phyloP scores from a whole-genome alignment of 2,888 invertebrate genomes.

The Drosophila neonasuta region DNA sequence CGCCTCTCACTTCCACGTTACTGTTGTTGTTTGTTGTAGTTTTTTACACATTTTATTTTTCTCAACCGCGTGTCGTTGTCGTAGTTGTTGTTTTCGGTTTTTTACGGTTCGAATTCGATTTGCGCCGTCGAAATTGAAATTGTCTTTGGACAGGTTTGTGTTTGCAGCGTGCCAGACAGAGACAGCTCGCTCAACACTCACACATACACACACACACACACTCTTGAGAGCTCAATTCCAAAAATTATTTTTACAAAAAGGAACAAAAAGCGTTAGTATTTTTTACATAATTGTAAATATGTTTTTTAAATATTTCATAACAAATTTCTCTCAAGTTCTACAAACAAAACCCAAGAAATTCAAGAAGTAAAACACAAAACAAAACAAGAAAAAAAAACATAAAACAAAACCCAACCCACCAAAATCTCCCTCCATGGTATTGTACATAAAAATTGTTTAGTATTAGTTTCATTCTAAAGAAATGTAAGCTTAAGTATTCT shows the following conservation, averaged over 20 bases:
- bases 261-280: conserved; percentile 20
- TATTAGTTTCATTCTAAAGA: conserved; percentile 51
- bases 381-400: conserved; percentile 21
- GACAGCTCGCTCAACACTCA: conserved; percentile 52
- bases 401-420: conserved; percentile 53
- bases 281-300: conserved; percentile 53
- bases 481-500: conserved; percentile 50
- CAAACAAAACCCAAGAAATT: conserved; percentile 8
- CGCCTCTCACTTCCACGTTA: conserved; percentile 32
- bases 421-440: conserved; percentile 40
- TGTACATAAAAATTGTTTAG: conserved; percentile 65
- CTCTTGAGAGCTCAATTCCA: conserved; percentile 69
- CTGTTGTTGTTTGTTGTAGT: conserved; percentile 14
- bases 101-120: conserved; percentile 62
- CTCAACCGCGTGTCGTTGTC: conserved; percentile 16
- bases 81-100: conserved; percentile 18
- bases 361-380: not conserved
- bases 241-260: conserved; percentile 64
- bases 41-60: not conserved
- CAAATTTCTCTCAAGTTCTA: conserved; percentile 31
- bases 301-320: conserved; percentile 26
- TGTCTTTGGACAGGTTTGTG: conserved; percentile 55
- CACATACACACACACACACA: conserved; percentile 35
- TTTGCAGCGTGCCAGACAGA: conserved; percentile 28
- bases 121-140: conserved; percentile 65